Base-by-base conservation (phyloP, 2,797 vertebrate species). In the Cryptoprocta ferox region DNA sequence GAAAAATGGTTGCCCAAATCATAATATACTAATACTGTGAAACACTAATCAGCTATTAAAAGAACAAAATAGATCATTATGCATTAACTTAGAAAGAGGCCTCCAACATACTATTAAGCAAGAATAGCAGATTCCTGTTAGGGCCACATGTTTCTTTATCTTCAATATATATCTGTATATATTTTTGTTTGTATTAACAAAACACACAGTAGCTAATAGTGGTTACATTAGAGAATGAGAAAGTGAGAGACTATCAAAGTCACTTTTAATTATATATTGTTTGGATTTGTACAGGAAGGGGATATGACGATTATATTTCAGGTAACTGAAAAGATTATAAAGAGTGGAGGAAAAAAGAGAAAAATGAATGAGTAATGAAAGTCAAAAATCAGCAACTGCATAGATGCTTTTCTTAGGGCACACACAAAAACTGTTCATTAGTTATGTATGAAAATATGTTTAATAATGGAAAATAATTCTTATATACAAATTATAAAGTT, bases 391-490 rank as follows among this genome's bases (percentile, higher is more conserved):
- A 68, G 11, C 30, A 32, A 83, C 48, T 75, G 0, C 12, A 39
- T 32, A n/a, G 56, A 65, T 61, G 71, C 11, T 59, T 92, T 87
- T 70, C 71, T 92, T 53, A 81, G 35, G 35, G 32, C 30, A 32
- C 32, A 53, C 70, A n/a, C 70, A 83, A 87, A 50, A 73, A 71
- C 8, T 68, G 16, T 56, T 83, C 35, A 82, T 66, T 56, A 66
- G 19, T 88, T 96, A 50, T 7, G 35, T 71, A 65, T 42, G 1
- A 96, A 96, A 92, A 71, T n/a, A 92, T 66, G 26, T 50, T 65
- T 89, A 71, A 70, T 71, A 66, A 87, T 37, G 11, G 21, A 96
- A 96, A 66, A 66, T 84, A 87, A 88, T 88, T 91, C 26, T 70
- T 95, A 61, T 16, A 35, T 66, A 61, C 16, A 96, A 89, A 89